Conservation (phyloP, 1,140 invertebrate species). For the Globodera rostochiensis region DNA sequence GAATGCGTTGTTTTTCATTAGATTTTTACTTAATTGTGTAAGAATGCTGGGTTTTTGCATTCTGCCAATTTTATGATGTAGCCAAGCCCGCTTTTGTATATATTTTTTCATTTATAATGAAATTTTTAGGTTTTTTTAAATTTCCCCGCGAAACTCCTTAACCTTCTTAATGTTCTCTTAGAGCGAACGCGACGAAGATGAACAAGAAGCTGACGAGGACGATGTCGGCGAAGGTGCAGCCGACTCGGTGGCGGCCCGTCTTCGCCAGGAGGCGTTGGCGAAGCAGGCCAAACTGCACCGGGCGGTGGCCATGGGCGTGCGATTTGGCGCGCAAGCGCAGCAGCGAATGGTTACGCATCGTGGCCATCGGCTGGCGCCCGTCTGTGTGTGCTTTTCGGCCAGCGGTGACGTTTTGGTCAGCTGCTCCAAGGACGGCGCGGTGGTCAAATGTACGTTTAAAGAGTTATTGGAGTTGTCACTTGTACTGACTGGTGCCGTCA, state of each 20-base stretch:
- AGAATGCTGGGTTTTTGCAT: no score
- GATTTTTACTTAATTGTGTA: no score
- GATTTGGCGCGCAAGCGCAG: slow-evolving; percentile 7
- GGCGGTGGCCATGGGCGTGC: not conserved
- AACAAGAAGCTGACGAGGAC: slow-evolving; percentile 2
- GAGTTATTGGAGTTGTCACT: no score
- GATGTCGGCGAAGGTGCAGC: not conserved
- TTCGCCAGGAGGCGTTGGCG: slow-evolving; percentile 8
- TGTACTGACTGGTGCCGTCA: no score
- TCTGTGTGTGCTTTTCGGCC: slow-evolving; percentile 45
- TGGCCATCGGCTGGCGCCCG: slow-evolving; percentile 45
- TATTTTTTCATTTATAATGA: not conserved
- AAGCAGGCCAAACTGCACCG: slow-evolving; percentile 17
- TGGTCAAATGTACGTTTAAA: slow-evolving; percentile 50
- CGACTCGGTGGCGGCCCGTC: slow-evolving; percentile 14
- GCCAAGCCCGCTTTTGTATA: not conserved
- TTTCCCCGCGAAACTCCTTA: no score
- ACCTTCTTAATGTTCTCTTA: not conserved
- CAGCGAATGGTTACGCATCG: slow-evolving; percentile 34
- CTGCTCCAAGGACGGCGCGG: slow-evolving; percentile 48
- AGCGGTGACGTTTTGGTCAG: slow-evolving; percentile 41
- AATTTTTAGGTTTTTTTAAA: slow-evolving; percentile 5
- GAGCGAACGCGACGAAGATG: not conserved
- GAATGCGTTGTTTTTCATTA: not conserved
- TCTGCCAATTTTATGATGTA: not conserved